These are phyloP conservation scores for Dunckerocampus dactyliophorus DNA, from an alignment of 2,113 vertebrate genomes.

Conservation along the genomic window DNA sequence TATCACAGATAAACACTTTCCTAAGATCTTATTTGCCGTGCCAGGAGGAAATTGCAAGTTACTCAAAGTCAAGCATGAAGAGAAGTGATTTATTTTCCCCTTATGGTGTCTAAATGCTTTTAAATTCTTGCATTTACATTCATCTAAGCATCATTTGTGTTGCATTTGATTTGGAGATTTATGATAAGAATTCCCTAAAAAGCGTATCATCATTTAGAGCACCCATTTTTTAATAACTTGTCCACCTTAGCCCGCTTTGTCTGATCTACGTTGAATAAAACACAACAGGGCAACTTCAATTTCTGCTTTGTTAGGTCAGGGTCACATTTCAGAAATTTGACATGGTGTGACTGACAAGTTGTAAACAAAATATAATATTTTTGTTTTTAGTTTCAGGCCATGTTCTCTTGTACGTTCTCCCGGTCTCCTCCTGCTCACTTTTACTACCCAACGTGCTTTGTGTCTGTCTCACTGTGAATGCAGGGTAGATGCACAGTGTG, in stretches of 20 bases:
- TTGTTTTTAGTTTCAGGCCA: background rate
- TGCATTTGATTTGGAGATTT: conserved; percentile 5
- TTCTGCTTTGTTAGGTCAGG: conserved; percentile 32
- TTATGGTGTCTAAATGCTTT: conserved; percentile 5
- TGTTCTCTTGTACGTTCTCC: background rate
- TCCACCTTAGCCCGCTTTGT: conserved; percentile 14
- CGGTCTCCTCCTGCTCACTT: background rate
- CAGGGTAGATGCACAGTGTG: background rate
- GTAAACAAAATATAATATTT: background rate
- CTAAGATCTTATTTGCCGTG: conserved; percentile 48
- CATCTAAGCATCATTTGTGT: background rate
- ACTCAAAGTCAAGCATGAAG: conserved; percentile 46
- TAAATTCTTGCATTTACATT: background rate
- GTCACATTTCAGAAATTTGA: conserved; percentile 17
- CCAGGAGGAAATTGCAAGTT: conserved; percentile 60
- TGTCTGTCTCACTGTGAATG: background rate
- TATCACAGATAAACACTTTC: conserved; percentile 70
- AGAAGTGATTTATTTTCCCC: conserved; percentile 36
- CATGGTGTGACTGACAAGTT: background rate
- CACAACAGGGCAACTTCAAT: conserved; percentile 53
- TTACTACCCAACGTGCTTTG: background rate
- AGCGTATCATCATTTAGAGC: conserved; percentile 14
- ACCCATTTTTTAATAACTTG: conserved; percentile 18
- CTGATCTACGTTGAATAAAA: conserved; percentile 28
- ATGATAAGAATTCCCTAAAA: conserved; percentile 28